Evolutionary conservation across 2,113 vertebrate genomes (phyloP), one percentile per base, ranked within the genome.

Genomic region (Labeo rohita): DNA sequence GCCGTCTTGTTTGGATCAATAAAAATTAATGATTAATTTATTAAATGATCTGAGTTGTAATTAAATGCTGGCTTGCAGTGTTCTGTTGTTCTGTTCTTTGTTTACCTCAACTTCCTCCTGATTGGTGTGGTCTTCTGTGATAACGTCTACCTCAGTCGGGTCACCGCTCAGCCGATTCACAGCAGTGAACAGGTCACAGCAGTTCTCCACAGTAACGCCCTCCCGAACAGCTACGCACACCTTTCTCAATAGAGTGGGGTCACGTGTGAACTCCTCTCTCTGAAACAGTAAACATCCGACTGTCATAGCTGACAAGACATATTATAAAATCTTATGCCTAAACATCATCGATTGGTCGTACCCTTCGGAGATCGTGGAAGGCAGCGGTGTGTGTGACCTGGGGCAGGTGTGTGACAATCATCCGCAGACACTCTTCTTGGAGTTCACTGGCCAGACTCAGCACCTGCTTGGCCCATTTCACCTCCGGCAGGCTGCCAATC

Each of bases 221-320:
- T 96, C 96, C 91, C 95, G 95, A 92, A 97, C 92, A 86, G 96
- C 96, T 88, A 92, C 93, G 87, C 97, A 96, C 92, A 98, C 93
- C 92, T 97, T 95, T 90, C 95, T 96, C 91, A 98, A 89, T 85
- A 98, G 90, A 11, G 96, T 93, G 70, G 96, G 95, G 91, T 96
- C 96, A 89, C 95, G 95, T 88, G 96, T 98, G 90, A 98, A 97
- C 92, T 96, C 96, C 90, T 98, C 96, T 88, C 96, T 96, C 98
- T 98, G 92, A 61, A 90, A 88, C 92, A 91, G 9, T 15, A 68
- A 68, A 81, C 61, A 43, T 80, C 59, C 86, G 43, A 76, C 23
- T 13, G 39, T 52, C 45, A 86, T 18, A 21, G 75, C 86, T 80
- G 78, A 43, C 15, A 80, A 66, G 66, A 66, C 43, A 54, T 70